phyloP scores from a whole-genome alignment of 2,888 invertebrate species.

The Tuta absoluta region DNA sequence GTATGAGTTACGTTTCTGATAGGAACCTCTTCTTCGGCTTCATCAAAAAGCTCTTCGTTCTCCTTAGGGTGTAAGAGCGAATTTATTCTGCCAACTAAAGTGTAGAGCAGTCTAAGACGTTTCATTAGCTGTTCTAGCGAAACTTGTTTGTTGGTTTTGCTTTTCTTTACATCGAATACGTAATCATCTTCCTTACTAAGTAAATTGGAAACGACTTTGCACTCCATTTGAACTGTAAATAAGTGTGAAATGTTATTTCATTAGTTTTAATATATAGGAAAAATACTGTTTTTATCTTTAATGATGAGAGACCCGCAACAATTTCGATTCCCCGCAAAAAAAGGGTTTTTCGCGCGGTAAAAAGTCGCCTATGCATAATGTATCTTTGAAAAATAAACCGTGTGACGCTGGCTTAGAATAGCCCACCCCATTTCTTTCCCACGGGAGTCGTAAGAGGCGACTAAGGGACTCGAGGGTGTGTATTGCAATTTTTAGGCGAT shows the following conservation, averaged over 20 bases:
- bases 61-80: slow-evolving; percentile 60
- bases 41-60: slow-evolving; percentile 58
- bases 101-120: slow-evolving; percentile 66
- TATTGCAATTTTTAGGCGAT: too few species aligned
- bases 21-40: slow-evolving; percentile 44
- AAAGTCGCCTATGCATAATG: too few species aligned
- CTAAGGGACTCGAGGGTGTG: too few species aligned
- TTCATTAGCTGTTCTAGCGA: slow-evolving; percentile 59
- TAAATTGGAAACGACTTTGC: slow-evolving; percentile 68
- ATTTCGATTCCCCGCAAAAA: too few species aligned
- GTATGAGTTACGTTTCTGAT: slow-evolving; percentile 58
- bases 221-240: slow-evolving; percentile 64
- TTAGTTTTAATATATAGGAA: too few species aligned
- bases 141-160: slow-evolving; percentile 44
- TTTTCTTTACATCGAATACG: slow-evolving; percentile 50
- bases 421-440: too few species aligned
- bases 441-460: too few species aligned
- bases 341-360: too few species aligned
- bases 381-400: too few species aligned
- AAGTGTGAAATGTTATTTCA: background rate
- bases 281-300: too few species aligned
- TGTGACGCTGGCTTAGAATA: too few species aligned
- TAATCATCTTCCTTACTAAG: slow-evolving; percentile 51
- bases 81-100: slow-evolving; percentile 62
- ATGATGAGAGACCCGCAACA: too few species aligned